phyloP scores from a whole-genome alignment of 1,140 invertebrate genomes.

The Anastrepha obliqua region DNA sequence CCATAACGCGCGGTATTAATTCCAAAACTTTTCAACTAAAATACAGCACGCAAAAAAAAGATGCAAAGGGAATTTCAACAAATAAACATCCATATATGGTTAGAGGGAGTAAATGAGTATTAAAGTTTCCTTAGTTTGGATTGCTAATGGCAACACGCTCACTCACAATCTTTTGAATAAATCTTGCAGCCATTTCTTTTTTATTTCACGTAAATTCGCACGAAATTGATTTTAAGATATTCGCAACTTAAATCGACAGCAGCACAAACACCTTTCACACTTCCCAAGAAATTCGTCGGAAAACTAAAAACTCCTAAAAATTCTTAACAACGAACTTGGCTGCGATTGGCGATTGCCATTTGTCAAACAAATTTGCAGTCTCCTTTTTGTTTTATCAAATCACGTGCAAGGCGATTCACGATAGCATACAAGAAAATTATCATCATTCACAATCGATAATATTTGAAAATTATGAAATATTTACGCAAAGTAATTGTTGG shows the following conservation, averaged over 20 bases:
- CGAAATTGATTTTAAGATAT: conserved; percentile 59
- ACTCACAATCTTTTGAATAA: conserved; percentile 73
- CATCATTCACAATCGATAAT: background rate
- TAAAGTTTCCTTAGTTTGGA: background rate
- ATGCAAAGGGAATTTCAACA: conserved; percentile 4
- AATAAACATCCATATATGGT: conserved; percentile 35
- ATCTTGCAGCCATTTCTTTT: conserved; percentile 70
- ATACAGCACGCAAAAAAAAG: conserved; percentile 56
- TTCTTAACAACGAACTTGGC: background rate
- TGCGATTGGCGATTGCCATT: background rate
- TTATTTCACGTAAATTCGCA: conserved; percentile 1
- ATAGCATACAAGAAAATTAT: background rate
- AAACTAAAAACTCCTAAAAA: conserved; percentile 50
- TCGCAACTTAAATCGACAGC: conserved; percentile 48
- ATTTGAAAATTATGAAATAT: background rate
- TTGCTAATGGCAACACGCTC: conserved; percentile 22
- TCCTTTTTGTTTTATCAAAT: background rate
- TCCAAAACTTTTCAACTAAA: conserved; percentile 71
- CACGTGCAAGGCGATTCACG: background rate
- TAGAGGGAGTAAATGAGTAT: conserved; percentile 20
- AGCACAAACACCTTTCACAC: conserved; percentile 22
- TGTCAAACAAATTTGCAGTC: no score
- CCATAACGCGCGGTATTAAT: conserved; percentile 62
- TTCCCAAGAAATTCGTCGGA: conserved; percentile 45
- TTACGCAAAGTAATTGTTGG: background rate